Conservation (phyloP, 2,113 vertebrate species). For the Eudorcas thomsonii region DNA sequence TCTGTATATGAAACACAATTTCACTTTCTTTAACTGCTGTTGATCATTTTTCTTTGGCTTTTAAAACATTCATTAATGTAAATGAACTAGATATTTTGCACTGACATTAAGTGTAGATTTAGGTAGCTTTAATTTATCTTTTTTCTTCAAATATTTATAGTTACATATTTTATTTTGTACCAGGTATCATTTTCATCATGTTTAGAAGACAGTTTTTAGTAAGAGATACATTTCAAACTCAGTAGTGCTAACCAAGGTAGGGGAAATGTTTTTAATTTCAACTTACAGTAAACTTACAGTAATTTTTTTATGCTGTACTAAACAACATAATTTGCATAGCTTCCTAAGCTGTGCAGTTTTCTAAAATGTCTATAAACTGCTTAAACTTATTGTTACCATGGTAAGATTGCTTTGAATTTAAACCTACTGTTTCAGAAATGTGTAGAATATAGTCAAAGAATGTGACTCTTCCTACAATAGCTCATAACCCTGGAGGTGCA, state of each 20-base stretch:
- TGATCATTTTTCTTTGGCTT: neutral
- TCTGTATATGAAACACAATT: neutral
- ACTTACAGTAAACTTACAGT: neutral
- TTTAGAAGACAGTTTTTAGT: neutral
- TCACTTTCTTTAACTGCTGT: neutral
- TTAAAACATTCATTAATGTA: neutral
- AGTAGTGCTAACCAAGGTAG: neutral
- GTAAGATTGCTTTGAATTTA: neutral
- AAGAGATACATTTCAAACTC: neutral
- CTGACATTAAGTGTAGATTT: neutral
- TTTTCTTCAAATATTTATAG: neutral
- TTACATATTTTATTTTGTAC: neutral
- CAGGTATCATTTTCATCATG: neutral
- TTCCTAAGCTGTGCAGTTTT: neutral
- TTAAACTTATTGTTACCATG: neutral
- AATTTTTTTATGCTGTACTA: neutral
- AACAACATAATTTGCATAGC: neutral
- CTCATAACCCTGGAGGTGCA: neutral
- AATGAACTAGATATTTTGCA: neutral
- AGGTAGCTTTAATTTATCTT: neutral
- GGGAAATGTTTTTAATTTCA: neutral
- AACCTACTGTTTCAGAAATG: neutral
- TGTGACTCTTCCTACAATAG: neutral
- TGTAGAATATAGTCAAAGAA: neutral
- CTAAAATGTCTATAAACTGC: neutral